A percentile compares a stretch with the other conserved stretches of the same genome.
phyloP scores from a whole-genome alignment of 2,113 vertebrate species.

The Bos taurus region DNA sequence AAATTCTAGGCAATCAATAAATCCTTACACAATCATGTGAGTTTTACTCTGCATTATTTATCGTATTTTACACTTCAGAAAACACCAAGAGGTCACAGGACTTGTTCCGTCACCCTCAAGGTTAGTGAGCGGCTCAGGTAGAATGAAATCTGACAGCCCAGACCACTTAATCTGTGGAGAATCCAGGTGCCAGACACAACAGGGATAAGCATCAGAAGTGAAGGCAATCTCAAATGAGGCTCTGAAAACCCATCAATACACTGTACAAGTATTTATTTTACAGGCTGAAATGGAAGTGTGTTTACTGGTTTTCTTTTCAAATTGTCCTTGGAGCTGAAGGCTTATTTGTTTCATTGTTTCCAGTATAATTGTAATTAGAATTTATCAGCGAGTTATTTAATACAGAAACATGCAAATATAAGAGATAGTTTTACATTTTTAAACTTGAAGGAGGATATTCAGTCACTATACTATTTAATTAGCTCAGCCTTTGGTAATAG shows the following conservation, averaged over 20 bases:
- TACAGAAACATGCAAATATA: neutral
- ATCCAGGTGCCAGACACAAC: conserved; percentile 29
- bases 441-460: neutral
- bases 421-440: neutral
- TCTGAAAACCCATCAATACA: conserved; percentile 27
- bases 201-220: neutral
- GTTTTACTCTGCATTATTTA: conserved; percentile 8
- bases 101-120: neutral
- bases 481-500: neutral
- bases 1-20: conserved; percentile 28
- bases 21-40: neutral
- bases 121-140: conserved; percentile 40
- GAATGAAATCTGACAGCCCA: conserved; percentile 45
- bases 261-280: conserved; percentile 10
- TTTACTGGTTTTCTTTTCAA: conserved; percentile 61
- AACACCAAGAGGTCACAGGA: conserved; percentile 47
- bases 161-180: conserved; percentile 44
- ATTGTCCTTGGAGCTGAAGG: conserved; percentile 44
- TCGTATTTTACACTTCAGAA: conserved; percentile 42
- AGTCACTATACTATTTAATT: neutral
- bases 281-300: conserved; percentile 58
- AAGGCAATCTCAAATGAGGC: neutral
- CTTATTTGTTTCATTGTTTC: conserved; percentile 2
- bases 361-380: neutral
- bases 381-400: neutral